phyloP scores from a whole-genome alignment of 2,888 invertebrate species.

The Synanthedon andrenaeformis region DNA sequence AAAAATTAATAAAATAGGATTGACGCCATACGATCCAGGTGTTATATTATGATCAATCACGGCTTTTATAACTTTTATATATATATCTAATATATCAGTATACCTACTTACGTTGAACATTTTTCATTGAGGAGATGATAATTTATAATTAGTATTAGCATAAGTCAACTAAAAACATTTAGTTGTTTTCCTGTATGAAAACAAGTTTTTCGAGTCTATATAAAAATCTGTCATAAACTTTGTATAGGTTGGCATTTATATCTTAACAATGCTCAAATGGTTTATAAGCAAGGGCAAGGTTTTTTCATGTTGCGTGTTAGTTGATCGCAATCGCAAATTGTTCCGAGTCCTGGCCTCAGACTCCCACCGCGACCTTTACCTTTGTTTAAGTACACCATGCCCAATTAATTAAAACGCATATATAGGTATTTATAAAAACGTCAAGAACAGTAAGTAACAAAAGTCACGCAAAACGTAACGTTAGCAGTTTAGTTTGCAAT shows the following conservation, averaged over 20 bases:
- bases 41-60: no score
- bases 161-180: background rate
- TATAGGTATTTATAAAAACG: no score
- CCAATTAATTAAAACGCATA: no score
- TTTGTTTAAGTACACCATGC: no score
- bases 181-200: background rate
- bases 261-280: slow-evolving; percentile 19
- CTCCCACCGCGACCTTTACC: background rate
- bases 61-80: no score
- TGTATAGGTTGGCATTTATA: slow-evolving; percentile 21
- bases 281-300: slow-evolving; percentile 45
- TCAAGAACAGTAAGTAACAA: no score
- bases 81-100: no score
- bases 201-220: background rate
- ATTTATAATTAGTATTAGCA: background rate
- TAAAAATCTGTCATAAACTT: background rate
- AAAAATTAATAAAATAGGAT: no score
- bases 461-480: no score
- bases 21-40: no score
- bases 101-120: background rate
- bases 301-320: slow-evolving; percentile 34
- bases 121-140: background rate
- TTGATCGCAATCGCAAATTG: slow-evolving; percentile 24
- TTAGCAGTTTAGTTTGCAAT: no score
- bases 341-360: slow-evolving; percentile 18